Evolutionary conservation across 2,888 invertebrate species (phyloP).

Genomic region (Acleris emargana): DNA sequence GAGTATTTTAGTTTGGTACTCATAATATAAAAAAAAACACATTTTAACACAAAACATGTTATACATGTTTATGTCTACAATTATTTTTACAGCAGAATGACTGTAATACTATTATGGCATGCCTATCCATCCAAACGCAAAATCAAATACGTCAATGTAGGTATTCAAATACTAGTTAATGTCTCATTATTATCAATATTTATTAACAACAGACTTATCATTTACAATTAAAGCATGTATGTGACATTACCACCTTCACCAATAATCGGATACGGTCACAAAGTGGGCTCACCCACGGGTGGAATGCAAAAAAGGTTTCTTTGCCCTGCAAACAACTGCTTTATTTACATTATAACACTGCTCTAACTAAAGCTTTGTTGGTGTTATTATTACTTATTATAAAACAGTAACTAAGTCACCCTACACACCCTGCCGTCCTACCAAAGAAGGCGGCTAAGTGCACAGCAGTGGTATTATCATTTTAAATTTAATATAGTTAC

Average conservation of each 20-base stretch:
- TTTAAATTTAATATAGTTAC: too few species aligned
- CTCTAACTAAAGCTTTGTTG: neutral
- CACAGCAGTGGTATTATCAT: too few species aligned
- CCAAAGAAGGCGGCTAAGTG: too few species aligned
- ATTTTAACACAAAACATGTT: too few species aligned
- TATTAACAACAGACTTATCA: constrained; percentile 9
- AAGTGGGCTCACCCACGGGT: constrained; percentile 55
- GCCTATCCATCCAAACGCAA: neutral
- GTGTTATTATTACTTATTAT: too few species aligned
- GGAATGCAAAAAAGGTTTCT: constrained; percentile 48
- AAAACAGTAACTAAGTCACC: too few species aligned
- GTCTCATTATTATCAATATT: neutral
- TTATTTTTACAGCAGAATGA: too few species aligned
- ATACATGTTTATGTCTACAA: too few species aligned
- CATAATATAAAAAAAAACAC: too few species aligned
- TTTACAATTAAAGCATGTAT: constrained; percentile 7
- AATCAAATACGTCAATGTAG: neutral
- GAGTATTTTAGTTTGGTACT: too few species aligned
- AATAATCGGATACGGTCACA: constrained; percentile 40
- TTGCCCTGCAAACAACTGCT: constrained; percentile 17
- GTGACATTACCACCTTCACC: constrained; percentile 12
- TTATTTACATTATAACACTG: constrained; percentile 23
- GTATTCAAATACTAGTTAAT: neutral
- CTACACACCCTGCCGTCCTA: too few species aligned
- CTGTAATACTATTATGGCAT: neutral